Evolutionary conservation across 1,140 invertebrate species (phyloP).

Genomic region (Aphaenogaster floridana): DNA sequence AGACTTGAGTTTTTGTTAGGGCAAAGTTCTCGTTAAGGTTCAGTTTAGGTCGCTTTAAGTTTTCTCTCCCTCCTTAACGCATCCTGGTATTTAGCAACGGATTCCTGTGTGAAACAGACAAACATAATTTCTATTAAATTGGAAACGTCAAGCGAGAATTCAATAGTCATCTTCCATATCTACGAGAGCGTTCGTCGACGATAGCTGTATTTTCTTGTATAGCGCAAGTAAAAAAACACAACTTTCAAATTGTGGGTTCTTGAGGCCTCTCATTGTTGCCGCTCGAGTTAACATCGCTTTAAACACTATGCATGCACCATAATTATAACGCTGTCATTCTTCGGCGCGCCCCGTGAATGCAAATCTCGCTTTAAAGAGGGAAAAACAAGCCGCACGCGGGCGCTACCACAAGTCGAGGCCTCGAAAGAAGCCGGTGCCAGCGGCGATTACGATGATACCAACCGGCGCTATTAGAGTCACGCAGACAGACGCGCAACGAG

Average conservation of each 20-base stretch:
- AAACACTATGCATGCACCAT: neutral
- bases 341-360: neutral
- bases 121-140: neutral
- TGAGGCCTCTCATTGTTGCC: neutral
- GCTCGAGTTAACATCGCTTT: neutral
- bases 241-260: neutral
- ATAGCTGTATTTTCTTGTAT: neutral
- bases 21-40: neutral
- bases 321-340: slow-evolving; percentile 20
- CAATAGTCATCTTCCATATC: neutral
- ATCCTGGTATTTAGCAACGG: neutral
- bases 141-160: neutral
- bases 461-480: neutral
- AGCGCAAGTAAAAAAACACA: neutral
- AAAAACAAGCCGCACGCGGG: neutral
- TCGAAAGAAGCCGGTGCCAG: neutral
- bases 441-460: slow-evolving; percentile 5
- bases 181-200: neutral
- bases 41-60: neutral
- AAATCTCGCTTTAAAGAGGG: neutral
- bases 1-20: neutral
- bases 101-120: neutral
- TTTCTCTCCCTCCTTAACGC: neutral
- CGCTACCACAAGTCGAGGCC: neutral
- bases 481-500: neutral